phyloP scores from a whole-genome alignment of 2,888 invertebrate genomes.

The Clostera curtula region DNA sequence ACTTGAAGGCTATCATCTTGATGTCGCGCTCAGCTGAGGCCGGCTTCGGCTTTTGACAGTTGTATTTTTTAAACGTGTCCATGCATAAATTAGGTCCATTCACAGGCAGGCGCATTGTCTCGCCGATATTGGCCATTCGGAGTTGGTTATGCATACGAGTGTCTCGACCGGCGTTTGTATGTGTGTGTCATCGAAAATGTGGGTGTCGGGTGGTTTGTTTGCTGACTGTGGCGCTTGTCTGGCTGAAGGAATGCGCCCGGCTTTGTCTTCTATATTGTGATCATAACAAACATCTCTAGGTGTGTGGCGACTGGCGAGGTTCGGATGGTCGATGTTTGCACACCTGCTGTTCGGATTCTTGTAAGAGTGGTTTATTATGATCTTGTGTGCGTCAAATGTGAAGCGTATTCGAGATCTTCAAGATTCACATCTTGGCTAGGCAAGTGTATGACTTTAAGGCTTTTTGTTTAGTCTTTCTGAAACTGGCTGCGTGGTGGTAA shows the following conservation, averaged over 20 bases:
- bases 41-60: constrained; percentile 28
- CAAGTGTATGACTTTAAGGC: too few relatives aligned
- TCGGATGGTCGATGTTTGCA: constrained; percentile 26
- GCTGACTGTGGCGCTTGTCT: constrained; percentile 19
- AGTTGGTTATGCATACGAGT: neutral
- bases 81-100: constrained; percentile 39
- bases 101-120: constrained; percentile 8
- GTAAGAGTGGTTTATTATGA: constrained; percentile 8
- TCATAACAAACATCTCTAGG: constrained; percentile 29
- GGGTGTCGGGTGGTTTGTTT: constrained; percentile 21
- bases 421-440: too few relatives aligned
- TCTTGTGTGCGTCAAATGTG: constrained; percentile 2
- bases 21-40: constrained; percentile 22
- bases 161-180: constrained; percentile 2
- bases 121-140: constrained; percentile 5
- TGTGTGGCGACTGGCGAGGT: too few relatives aligned
- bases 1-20: constrained; percentile 7
- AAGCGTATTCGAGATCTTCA: too few relatives aligned
- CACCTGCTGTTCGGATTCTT: constrained; percentile 31
- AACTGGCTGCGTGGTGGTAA: too few relatives aligned
- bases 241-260: constrained; percentile 28
- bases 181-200: constrained; percentile 22
- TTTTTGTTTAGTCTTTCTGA: too few relatives aligned
- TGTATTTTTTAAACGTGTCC: constrained; percentile 36
- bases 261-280: constrained; percentile 26